Evolutionary conservation across 2,888 invertebrate species (phyloP).

Genomic region (Cephonodes hylas): DNA sequence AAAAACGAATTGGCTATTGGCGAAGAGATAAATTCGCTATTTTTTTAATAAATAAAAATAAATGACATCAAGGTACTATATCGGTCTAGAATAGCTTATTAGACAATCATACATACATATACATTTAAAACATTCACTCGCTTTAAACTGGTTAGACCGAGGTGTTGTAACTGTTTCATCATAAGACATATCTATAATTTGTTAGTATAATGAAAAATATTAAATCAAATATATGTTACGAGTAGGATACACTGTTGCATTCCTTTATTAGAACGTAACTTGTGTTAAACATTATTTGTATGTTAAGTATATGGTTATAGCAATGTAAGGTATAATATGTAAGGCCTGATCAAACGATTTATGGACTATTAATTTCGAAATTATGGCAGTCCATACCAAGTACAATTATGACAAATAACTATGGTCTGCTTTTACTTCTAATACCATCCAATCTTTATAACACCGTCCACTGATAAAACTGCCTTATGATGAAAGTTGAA

Average conservation of each 20-base stretch:
- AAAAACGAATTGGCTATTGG: too few species aligned
- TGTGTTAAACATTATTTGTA: neutral
- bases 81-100: neutral
- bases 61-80: neutral
- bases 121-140: neutral
- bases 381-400: too few species aligned
- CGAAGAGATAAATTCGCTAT: too few species aligned
- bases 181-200: neutral
- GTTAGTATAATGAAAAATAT: too few species aligned
- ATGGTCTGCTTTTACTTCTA: too few species aligned
- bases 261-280: constrained; percentile 5
- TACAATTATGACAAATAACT: too few species aligned
- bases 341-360: neutral
- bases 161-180: neutral
- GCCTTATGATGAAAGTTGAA: too few species aligned
- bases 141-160: neutral
- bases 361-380: neutral
- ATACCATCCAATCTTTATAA: too few species aligned
- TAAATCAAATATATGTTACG: neutral
- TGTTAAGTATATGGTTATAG: neutral
- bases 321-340: neutral
- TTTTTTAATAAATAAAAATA: neutral
- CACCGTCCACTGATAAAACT: too few species aligned
- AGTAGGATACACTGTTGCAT: constrained; percentile 2
- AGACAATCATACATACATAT: neutral